Conservation (phyloP, 2,888 invertebrate species). For the Drosophila neonasuta region DNA sequence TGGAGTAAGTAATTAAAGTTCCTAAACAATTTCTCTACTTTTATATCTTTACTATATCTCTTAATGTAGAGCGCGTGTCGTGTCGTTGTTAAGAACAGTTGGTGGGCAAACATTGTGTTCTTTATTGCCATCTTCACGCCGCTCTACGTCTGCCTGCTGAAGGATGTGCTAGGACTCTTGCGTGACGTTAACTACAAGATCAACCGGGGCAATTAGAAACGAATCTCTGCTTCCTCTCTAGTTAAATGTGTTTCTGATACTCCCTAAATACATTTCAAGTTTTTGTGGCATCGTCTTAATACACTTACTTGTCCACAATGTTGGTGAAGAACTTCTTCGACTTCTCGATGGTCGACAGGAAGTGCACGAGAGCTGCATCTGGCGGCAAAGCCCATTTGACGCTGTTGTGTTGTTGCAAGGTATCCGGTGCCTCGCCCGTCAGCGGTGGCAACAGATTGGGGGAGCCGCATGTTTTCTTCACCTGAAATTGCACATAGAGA, state of each 20-base stretch:
- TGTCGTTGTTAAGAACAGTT: constrained; percentile 39
- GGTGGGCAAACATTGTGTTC: constrained; percentile 62
- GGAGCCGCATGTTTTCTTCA: constrained; percentile 84
- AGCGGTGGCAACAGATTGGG: constrained; percentile 80
- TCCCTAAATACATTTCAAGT: background rate
- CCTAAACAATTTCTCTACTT: too few species aligned
- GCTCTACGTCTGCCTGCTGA: constrained; percentile 69
- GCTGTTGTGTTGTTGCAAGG: constrained; percentile 82
- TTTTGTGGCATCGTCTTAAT: constrained; percentile 11
- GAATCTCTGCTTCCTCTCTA: background rate
- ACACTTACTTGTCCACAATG: constrained; percentile 87
- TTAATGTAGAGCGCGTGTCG: constrained; percentile 37
- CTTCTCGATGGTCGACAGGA: constrained; percentile 86
- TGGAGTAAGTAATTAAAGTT: constrained; percentile 41
- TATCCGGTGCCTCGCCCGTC: constrained; percentile 75
- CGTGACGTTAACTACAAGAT: constrained; percentile 49
- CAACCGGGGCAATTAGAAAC: constrained; percentile 20
- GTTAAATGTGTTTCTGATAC: background rate
- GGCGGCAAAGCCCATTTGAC: constrained; percentile 86
- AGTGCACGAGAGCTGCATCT: constrained; percentile 86
- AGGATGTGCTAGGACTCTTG: constrained; percentile 59
- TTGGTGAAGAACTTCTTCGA: constrained; percentile 92
- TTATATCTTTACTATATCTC: background rate
- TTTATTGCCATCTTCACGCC: constrained; percentile 72
- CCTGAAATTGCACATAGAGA: constrained; percentile 78